Evolutionary conservation across 2,888 invertebrate genomes (phyloP), one percentile per base, ranked within the genome.

Genomic region (Heliconius sara): DNA sequence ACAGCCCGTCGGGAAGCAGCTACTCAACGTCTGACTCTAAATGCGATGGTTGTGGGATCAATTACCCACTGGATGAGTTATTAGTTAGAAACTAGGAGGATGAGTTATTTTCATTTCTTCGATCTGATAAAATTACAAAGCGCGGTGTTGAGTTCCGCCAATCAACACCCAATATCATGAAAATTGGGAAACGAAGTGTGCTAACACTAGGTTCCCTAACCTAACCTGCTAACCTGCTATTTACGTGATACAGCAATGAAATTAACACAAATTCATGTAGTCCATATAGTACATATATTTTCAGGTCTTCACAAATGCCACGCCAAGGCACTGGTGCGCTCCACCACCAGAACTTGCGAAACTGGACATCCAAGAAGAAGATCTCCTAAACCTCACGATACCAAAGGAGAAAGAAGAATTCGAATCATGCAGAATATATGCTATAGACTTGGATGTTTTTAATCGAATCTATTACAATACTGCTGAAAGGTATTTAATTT

Each of bases 251-350:
- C 52, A 52, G 19, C 57, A 60, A 30, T 4, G 30, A 30, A 30
- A 0, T 60, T 3, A 60, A 60, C 10, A 60, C 10, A 60, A 60
- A 16, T 43, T 43, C 6, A 63, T 25, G 22, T 52, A 52, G 52
- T 22, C 52, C 22, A 52, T 52, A 22, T 52, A 52, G 52, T 19
- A 52, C 6, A 52, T 52, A 70, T 39, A 65, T 60, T 89, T 88
- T 5, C 88, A 96, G 96, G 96, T 97, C 71, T 97, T 97, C 89
- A 96, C 97, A 80, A 96, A 96, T 81, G 97, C 97, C n/a, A 96
- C 96, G 22, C 97, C 97, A 27, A 96, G 96, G 47, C 97, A 97
- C 86, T 97, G 97, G 96, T 97, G 97, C 85, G 93, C 95, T 1
- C 94, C 96, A 2, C 93, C 95, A 12, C 95, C 95, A 39, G 95